Percentiles rank a stretch among this genome's conserved stretches.
Evolutionary conservation across 2,888 invertebrate genomes (phyloP).

Genomic region (Eretmocerus hayati): DNA sequence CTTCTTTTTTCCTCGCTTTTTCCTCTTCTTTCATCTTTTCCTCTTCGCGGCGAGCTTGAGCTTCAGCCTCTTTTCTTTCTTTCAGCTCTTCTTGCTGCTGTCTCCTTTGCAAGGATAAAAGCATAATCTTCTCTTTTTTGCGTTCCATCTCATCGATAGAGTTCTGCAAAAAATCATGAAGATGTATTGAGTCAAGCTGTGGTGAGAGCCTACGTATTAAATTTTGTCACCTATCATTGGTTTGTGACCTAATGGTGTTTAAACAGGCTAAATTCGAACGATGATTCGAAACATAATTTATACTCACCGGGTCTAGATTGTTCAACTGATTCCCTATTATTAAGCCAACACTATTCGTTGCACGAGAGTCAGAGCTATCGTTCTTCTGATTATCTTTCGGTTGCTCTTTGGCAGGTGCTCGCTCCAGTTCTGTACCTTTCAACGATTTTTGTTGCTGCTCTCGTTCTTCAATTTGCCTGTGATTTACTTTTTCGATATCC

Average conservation of each 20-base stretch:
- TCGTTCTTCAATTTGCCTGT: constrained; percentile 34
- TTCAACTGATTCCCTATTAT: constrained; percentile 62
- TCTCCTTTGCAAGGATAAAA: constrained; percentile 80
- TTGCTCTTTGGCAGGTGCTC: constrained; percentile 44
- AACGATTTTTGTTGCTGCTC: constrained; percentile 39
- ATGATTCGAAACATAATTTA: no score
- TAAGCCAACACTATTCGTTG: constrained; percentile 48
- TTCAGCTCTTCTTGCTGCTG: constrained; percentile 86
- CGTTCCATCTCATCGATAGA: constrained; percentile 86
- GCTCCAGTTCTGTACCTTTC: constrained; percentile 40
- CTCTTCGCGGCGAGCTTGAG: constrained; percentile 66
- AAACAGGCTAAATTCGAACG: not conserved
- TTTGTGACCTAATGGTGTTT: no score
- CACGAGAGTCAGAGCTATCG: constrained; percentile 34
- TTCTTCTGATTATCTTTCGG: constrained; percentile 37
- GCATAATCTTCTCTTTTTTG: constrained; percentile 85
- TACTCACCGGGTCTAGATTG: constrained; percentile 62
- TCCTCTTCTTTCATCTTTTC: constrained; percentile 72
- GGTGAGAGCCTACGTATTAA: no score
- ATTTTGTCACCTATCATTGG: no score
- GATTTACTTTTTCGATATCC: constrained; percentile 40
- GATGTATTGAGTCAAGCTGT: no score
- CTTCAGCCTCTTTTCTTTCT: constrained; percentile 75
- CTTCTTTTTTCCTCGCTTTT: constrained; percentile 66
- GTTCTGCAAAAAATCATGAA: constrained; percentile 55